Conservation (phyloP, 2,797 vertebrate species). For the Enteromius thamalakanensis region DNA sequence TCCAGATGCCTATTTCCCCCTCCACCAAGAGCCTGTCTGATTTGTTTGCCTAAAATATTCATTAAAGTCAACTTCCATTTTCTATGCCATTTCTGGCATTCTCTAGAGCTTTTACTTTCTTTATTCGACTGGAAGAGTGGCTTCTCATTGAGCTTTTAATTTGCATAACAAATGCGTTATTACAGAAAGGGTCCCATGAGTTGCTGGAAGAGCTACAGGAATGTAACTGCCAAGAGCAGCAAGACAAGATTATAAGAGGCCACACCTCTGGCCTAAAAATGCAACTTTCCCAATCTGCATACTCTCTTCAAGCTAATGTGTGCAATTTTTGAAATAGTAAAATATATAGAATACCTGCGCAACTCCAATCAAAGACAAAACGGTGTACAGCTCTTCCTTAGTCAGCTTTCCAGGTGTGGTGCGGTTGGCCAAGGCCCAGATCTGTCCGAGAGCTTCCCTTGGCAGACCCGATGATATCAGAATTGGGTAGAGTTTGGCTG, state of each 20-base stretch:
- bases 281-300: background rate
- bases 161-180: conserved; percentile 67
- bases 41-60: conserved; percentile 62
- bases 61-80: conserved; percentile 58
- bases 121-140: conserved; percentile 40
- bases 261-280: background rate
- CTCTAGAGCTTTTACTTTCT: conserved; percentile 38
- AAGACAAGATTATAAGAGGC: conserved; percentile 60
- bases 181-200: conserved; percentile 64
- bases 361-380: conserved; percentile 93
- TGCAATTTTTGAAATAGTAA: background rate
- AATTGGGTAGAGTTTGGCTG: conserved; percentile 95
- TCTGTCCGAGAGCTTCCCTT: conserved; percentile 96
- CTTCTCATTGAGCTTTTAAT: conserved; percentile 61
- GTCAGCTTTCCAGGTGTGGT: conserved; percentile 96
- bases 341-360: conserved; percentile 84
- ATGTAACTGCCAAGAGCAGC: conserved; percentile 60
- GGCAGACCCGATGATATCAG: conserved; percentile 97
- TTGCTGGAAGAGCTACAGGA: conserved; percentile 65
- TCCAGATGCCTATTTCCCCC: conserved; percentile 32
- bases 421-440: conserved; percentile 96
- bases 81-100: conserved; percentile 53
- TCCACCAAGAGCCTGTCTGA: conserved; percentile 31
- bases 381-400: conserved; percentile 95
- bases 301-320: background rate